A percentile compares a stretch with the other conserved stretches of the same genome.
Conservation (phyloP, 2,888 invertebrate genomes). For the Rhaphigaster nebulosa region DNA sequence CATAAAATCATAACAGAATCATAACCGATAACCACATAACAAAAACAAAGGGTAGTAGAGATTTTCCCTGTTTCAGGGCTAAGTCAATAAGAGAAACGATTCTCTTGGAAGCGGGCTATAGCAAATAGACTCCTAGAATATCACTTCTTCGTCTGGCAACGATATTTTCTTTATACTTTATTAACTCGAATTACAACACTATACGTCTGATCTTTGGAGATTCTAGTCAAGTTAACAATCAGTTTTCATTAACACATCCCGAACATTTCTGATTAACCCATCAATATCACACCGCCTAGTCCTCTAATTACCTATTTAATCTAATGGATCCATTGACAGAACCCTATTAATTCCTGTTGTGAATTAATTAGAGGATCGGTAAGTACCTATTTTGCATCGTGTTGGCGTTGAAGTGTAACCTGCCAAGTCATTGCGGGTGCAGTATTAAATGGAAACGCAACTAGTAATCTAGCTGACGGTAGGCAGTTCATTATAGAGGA, state of each 20-base stretch:
- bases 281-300: background rate
- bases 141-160: background rate
- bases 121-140: background rate
- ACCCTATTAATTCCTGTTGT: background rate
- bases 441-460: background rate
- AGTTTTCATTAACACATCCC: too few species aligned
- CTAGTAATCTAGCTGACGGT: background rate
- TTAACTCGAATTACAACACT: background rate
- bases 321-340: background rate
- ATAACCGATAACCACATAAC: background rate
- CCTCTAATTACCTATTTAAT: background rate
- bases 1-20: background rate
- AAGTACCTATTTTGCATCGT: background rate
- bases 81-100: background rate
- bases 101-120: background rate
- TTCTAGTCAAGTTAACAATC: too few species aligned
- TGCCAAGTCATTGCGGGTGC: background rate
- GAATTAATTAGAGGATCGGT: background rate
- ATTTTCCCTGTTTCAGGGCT: background rate
- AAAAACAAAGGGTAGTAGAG: background rate
- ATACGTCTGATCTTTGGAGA: too few species aligned
- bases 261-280: background rate
- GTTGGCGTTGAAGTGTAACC: background rate
- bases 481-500: background rate
- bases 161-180: background rate